Base-by-base conservation (phyloP, 2,797 vertebrate species). In the Rhinogobio ventralis region DNA sequence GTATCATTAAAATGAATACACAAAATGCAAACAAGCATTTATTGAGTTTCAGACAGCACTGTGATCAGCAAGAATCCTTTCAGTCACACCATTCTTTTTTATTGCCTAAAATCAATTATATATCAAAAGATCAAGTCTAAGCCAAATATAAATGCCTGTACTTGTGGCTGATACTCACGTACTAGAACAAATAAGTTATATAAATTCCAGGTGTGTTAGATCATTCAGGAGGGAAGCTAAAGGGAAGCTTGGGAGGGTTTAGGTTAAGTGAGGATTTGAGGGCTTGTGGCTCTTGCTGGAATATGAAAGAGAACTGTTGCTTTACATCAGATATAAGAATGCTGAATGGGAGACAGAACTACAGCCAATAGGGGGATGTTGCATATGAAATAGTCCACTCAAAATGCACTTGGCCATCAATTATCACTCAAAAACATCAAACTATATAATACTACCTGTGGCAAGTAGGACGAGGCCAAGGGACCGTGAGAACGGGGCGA, bases 161-260 rank as follows among this genome's bases (percentile, higher is more conserved):
- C 20, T 82, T 19, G n/a, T 30, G 10, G 46, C 62, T 67, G 45
- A 19, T 55, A 20, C 17, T 42, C 46, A 55, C 2, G 1, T 15
- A 73, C 10, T 73, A 33, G n/a, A 67, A 75, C 57, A 66, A 64
- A 66, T 66, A 75, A 36, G 33, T 75, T 83, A 39, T 67, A 67
- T 67, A 39, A 83, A 83, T 75, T 83, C 60, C 57, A 64, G 14
- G 71, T 75, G 45, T 62, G 57, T 46, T 25, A 25, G 71, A 83
- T 75, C 49, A 74, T 82, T 74, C 69, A 49, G 20, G 3, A 74
- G 55, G 57, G 23, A 74, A 82, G 80, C 53, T 82, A n/a, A 72
- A 72, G 25, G 13, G 13, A 73, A 73, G 45, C 71, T 51, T 74
- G 17, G 30, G 6, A 66, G 42, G 23, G 15, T 51, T 51, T 83